Base-by-base conservation (phyloP, 1,140 invertebrate species). In the Drosophila erecta region DNA sequence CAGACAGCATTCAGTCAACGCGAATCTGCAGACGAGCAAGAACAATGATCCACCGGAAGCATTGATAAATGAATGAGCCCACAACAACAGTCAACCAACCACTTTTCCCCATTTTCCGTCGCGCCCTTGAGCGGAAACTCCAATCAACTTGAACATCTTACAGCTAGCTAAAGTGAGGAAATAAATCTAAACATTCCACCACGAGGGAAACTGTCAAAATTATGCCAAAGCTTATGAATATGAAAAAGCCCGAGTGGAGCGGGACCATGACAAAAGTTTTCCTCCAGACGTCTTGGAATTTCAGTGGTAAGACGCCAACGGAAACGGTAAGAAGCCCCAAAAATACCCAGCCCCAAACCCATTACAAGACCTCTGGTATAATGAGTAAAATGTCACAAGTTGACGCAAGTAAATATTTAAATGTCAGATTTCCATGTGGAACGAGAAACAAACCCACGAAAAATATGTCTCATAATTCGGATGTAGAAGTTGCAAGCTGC, bases 391-490 rank as follows among this genome's bases (percentile, higher is more conserved):
- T 90, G 85, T 89, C 86, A 89, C 78, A 89, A 89, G 77, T 84
- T 90, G 86, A 90, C 69, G 83, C 83, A 87, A 90, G 87, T 90
- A 90, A 90, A 90, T 90, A 90, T 90, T 90, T 90, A 90, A 90
- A 90, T 90, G 87, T 90, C 87, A 90, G 87, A 90, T 90, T 90
- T 83, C 79, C 76, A 81, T 78, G 75, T 76, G 69, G 51, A 40
- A 40, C n/a, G 74, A 50, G 58, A 27, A 15, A 41, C 22, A 33
- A 58, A 35, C 35, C 57, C 50, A 58, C 73, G 64, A 53, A 71
- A 87, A 86, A 86, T 86, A 87, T 86, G 84, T 86, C 83, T 73
- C 84, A 89, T 86, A 87, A 86, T 83, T 83, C 49, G 38, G 20
- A 14, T 1, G 35, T 15, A 50, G 62, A 61, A 61, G 67, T 54